Evolutionary conservation across 2,888 invertebrate genomes (phyloP), one percentile per base, ranked within the genome.

Genomic region (Osmoderma eremita): DNA sequence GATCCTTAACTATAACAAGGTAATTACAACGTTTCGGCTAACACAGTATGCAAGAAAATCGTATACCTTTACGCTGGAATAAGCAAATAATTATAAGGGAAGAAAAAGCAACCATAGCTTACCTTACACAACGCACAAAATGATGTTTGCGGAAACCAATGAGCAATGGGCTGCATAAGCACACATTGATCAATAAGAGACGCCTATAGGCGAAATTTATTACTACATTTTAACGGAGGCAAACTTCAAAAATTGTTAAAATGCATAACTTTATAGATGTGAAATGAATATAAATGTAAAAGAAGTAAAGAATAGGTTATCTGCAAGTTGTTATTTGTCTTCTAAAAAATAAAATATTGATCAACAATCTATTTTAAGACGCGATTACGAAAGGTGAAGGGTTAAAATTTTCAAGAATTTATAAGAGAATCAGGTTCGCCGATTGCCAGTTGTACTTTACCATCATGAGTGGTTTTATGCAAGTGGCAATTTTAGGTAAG

Each of bases 401-500:
- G 65, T 54, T 68, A 48, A 38, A 68, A 3, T 41, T 62, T 54
- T 22, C 36, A 51, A 41, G 17, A 62, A 24, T 61, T 64, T 68
- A 68, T 68, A 68, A 68, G 65, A 54, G 49, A 45, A 22, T 51
- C 30, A 45, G 12, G 1, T 20, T 10, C 22, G 8, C 10, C 6
- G 24, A 42, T 61, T 22, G 8, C 48, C 56, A 68, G 68, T 71
- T 67, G 49, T 39, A 67, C 64, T 63, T 53, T 67, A 20, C 50
- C 64, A 67, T 51, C 48, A 71, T 70, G 70, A 65, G 62, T 64
- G 56, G 66, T 38, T 22, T 53, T 12, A 63, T 38, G 49, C 53
- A 51, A 56, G 53, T 54, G 17, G 38, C 39, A 6, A 15, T 69
- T 10, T 45, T 70, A 30, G 54, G 71, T 71, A 67, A 71, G 71